These are phyloP conservation scores for Mesochorus sp. DNA, from an alignment of 2,888 invertebrate species.

Conservation along the genomic window DNA sequence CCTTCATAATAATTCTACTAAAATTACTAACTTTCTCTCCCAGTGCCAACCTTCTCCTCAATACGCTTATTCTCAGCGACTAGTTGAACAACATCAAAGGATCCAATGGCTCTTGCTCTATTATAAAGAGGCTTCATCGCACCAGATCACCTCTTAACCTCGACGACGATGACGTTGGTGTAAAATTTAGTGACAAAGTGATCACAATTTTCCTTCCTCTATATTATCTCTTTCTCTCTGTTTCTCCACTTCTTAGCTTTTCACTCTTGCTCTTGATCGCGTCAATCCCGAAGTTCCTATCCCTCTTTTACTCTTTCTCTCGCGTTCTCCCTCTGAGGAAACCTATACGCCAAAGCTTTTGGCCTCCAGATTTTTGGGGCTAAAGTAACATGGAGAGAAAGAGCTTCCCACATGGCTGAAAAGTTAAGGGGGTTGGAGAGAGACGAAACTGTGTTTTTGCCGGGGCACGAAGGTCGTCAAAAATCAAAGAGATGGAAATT, in stretches of 20 bases:
- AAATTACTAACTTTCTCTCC: slow-evolving; percentile 63
- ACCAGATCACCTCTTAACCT: slow-evolving; percentile 77
- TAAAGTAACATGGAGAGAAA: slow-evolving; percentile 34
- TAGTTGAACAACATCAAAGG: slow-evolving; percentile 76
- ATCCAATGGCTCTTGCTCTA: slow-evolving; percentile 68
- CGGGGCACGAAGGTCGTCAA: slow-evolving; percentile 71
- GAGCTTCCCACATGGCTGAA: slow-evolving; percentile 33
- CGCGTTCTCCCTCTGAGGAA: slow-evolving; percentile 2
- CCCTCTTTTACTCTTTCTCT: background rate
- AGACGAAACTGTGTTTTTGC: slow-evolving; percentile 34
- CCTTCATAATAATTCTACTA: slow-evolving; percentile 63
- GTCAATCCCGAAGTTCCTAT: background rate
- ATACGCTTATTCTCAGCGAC: slow-evolving; percentile 52
- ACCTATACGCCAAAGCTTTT: slow-evolving; percentile 38
- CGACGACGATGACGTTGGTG: slow-evolving; percentile 69
- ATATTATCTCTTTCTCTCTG: slow-evolving; percentile 30
- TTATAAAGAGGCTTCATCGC: slow-evolving; percentile 76
- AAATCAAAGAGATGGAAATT: slow-evolving; percentile 81
- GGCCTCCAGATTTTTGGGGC: slow-evolving; percentile 6
- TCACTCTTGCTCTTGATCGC: slow-evolving; percentile 12
- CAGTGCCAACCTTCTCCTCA: background rate
- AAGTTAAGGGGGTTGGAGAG: slow-evolving; percentile 40
- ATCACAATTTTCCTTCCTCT: slow-evolving; percentile 62
- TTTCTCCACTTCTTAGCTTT: background rate
- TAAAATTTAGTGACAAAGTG: slow-evolving; percentile 76